Conservation (phyloP, 2,113 vertebrate species). For the Pithys albifrons region DNA sequence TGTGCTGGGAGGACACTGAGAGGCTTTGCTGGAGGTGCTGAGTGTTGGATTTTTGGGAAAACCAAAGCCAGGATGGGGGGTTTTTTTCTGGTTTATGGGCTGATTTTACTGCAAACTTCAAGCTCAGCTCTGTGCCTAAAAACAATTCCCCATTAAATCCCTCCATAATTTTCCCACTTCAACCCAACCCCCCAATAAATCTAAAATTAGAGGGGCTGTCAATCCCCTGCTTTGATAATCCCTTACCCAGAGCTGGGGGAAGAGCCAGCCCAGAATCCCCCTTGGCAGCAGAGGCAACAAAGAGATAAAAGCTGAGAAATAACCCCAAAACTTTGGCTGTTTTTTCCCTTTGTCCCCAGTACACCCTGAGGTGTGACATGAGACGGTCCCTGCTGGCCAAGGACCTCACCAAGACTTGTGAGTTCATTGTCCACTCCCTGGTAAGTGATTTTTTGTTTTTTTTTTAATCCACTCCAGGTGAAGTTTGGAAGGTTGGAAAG, state of each 20-base stretch:
- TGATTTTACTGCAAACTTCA: background rate
- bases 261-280: background rate
- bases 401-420: slow-evolving; percentile 92
- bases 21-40: background rate
- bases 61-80: accelerated
- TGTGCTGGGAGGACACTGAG: background rate
- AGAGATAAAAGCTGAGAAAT: background rate
- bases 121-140: background rate
- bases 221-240: background rate
- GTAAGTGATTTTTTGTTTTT: slow-evolving; percentile 70
- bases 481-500: background rate
- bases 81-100: background rate
- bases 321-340: background rate
- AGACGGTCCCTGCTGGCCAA: slow-evolving; percentile 91
- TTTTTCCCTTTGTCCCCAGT: slow-evolving; percentile 68
- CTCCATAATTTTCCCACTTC: background rate
- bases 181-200: background rate
- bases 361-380: slow-evolving; percentile 94
- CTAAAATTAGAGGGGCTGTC: background rate
- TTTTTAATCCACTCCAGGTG: background rate
- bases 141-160: background rate
- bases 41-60: background rate
- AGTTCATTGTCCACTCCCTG: slow-evolving; percentile 93
- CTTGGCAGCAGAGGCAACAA: background rate
- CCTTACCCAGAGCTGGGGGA: background rate